These are phyloP conservation scores for Cyprinella venusta DNA, from an alignment of 2,797 vertebrate species.

Conservation along the genomic window DNA sequence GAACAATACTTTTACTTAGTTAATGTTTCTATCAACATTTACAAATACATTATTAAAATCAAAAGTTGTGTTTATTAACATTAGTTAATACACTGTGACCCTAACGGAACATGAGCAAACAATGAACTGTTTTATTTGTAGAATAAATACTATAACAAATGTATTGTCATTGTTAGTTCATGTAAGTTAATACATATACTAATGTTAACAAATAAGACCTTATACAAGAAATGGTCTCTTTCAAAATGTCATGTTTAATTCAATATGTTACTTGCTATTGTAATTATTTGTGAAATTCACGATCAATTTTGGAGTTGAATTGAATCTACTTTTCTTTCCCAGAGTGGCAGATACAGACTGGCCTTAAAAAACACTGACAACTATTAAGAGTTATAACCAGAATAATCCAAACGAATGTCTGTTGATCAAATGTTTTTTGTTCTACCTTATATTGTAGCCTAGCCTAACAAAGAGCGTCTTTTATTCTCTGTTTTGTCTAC, in stretches of 20 bases:
- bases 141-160: not conserved
- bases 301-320: not conserved
- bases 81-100: not conserved
- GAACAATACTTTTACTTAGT: not conserved
- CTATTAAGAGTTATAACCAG: not conserved
- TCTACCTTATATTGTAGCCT: not conserved
- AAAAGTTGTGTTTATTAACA: not conserved
- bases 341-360: not conserved
- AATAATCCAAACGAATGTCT: not conserved
- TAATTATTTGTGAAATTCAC: not conserved
- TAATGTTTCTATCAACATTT: not conserved
- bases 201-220: not conserved
- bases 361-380: not conserved
- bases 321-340: not conserved
- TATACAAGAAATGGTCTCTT: not conserved
- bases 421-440: constrained; percentile 3
- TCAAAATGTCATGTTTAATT: not conserved
- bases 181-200: not conserved
- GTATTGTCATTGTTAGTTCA: not conserved
- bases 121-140: not conserved
- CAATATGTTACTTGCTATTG: not conserved
- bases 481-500: constrained; percentile 31
- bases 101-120: not conserved
- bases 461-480: not conserved
- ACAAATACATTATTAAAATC: not conserved